These are phyloP conservation scores for Guaruba guarouba DNA, from an alignment of 2,113 vertebrate species.

Conservation along the genomic window DNA sequence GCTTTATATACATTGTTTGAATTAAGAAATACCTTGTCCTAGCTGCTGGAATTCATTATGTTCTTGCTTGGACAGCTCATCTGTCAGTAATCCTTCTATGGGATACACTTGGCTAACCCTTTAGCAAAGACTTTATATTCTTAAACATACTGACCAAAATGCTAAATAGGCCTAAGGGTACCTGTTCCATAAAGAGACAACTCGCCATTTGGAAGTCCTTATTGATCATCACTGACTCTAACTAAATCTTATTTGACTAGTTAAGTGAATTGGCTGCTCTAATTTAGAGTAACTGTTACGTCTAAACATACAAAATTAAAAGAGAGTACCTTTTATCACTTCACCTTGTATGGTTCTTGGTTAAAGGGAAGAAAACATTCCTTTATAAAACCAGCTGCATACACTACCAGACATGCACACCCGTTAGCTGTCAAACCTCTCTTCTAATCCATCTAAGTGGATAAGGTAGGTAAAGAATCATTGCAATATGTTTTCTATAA, in stretches of 20 bases:
- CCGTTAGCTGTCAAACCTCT: not conserved
- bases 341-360: not conserved
- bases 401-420: not conserved
- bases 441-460: not conserved
- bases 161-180: not conserved
- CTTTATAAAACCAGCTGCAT: not conserved
- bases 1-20: not conserved
- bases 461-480: not conserved
- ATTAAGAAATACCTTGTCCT: not conserved
- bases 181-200: not conserved
- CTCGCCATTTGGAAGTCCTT: not conserved
- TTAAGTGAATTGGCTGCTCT: not conserved
- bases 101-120: not conserved
- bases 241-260: not conserved
- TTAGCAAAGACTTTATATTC: not conserved
- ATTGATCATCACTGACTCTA: not conserved
- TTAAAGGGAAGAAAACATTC: not conserved
- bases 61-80: not conserved
- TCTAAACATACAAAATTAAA: not conserved
- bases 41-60: not conserved
- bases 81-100: not conserved
- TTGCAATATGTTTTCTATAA: not conserved
- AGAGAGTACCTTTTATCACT: not conserved
- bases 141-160: not conserved
- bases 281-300: not conserved